phyloP scores from a whole-genome alignment of 2,113 vertebrate species.

The Herpetotheres cachinnans region DNA sequence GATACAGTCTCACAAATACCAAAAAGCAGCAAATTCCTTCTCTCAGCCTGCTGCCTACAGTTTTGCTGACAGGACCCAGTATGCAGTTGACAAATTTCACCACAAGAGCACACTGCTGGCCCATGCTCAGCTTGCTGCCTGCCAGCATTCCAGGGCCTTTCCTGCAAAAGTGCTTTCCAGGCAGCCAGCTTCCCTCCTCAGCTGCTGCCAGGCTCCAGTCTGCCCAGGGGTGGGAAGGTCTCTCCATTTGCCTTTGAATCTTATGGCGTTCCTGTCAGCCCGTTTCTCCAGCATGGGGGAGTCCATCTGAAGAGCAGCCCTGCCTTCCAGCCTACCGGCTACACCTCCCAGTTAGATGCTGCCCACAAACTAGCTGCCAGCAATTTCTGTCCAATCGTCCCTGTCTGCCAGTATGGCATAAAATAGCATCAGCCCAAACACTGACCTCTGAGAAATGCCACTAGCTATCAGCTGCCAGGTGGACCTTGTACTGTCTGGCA shows the following conservation, averaged over 20 bases:
- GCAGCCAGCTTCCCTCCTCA: neutral
- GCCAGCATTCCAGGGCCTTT: neutral
- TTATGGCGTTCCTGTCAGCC: accelerated
- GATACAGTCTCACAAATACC: accelerated
- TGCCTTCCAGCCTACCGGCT: neutral
- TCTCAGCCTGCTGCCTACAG: neutral
- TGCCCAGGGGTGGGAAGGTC: neutral
- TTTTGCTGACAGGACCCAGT: accelerated
- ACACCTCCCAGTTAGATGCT: neutral
- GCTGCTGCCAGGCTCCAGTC: neutral
- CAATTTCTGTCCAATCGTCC: accelerated
- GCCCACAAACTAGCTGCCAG: neutral
- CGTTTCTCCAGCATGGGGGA: neutral
- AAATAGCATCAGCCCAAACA: neutral
- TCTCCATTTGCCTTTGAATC: neutral
- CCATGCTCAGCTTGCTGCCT: neutral
- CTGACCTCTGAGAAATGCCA: neutral
- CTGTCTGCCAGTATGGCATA: neutral
- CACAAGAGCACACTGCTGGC: conserved; percentile 33
- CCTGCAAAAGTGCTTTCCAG: neutral
- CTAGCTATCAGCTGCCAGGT: neutral
- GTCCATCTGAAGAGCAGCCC: neutral
- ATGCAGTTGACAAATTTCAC: neutral
- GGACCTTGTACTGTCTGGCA: neutral
- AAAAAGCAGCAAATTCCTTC: neutral